These are phyloP conservation scores for Oconnorella tubifera DNA, from an alignment of 2,888 invertebrate genomes.

Conservation along the genomic window DNA sequence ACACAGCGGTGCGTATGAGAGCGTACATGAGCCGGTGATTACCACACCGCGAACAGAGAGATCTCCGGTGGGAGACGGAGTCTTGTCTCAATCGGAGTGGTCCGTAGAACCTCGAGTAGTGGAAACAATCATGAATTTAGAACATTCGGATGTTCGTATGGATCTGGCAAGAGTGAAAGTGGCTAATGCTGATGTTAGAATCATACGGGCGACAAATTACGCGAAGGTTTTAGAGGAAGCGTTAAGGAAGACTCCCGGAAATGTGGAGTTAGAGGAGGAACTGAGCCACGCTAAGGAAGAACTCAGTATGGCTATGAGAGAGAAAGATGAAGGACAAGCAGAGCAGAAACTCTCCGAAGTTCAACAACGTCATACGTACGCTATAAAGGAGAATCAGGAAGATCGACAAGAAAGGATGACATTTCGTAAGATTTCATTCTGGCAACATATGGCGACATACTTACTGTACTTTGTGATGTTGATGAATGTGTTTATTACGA, in stretches of 20 bases:
- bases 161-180: constrained; percentile 34
- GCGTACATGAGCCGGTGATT: constrained; percentile 22
- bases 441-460: constrained; percentile 39
- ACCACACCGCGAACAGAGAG: constrained; percentile 13
- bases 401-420: constrained; percentile 36
- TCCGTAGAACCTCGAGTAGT: constrained; percentile 22
- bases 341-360: constrained; percentile 36
- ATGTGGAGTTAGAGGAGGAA: constrained; percentile 35
- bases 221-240: constrained; percentile 36
- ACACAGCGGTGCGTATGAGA: constrained; percentile 21
- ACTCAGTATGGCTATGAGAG: constrained; percentile 27
- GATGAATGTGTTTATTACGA: constrained; percentile 39
- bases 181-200: constrained; percentile 35
- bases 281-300: constrained; percentile 33
- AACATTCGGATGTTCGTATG: constrained; percentile 33
- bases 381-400: constrained; percentile 36
- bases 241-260: constrained; percentile 32
- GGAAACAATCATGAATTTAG: constrained; percentile 26
- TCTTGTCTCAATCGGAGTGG: constrained; percentile 22
- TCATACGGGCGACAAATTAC: constrained; percentile 33
- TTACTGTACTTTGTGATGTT: constrained; percentile 37
- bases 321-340: constrained; percentile 37
- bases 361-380: constrained; percentile 35
- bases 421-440: constrained; percentile 37
- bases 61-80: constrained; percentile 22